Percentiles rank a stretch among this genome's conserved stretches.
Evolutionary conservation across 2,888 invertebrate species (phyloP).

Genomic region (Gibbula magus): DNA sequence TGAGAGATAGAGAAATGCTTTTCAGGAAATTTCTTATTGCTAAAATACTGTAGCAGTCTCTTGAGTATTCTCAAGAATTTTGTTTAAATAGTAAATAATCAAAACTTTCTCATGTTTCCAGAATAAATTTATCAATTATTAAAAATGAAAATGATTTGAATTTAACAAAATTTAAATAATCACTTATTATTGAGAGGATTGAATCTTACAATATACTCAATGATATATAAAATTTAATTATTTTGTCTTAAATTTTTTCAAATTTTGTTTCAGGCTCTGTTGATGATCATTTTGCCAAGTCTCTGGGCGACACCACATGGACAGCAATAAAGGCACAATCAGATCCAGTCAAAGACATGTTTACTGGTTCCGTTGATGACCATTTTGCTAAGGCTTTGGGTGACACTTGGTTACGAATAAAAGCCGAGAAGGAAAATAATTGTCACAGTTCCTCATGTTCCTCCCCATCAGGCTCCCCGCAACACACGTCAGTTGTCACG

Average conservation of each 20-base stretch:
- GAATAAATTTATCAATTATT: too few relatives aligned
- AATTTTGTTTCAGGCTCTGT: constrained; percentile 81
- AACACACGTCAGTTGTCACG: constrained; percentile 12
- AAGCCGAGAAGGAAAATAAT: constrained; percentile 62
- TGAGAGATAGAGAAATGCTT: constrained; percentile 25
- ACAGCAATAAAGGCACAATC: constrained; percentile 66
- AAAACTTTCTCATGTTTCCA: too few relatives aligned
- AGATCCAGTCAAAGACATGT: constrained; percentile 50
- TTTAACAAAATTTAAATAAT: too few relatives aligned
- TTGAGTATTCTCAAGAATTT: too few relatives aligned
- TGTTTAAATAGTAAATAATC: too few relatives aligned
- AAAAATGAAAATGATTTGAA: too few relatives aligned
- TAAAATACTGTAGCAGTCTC: too few relatives aligned
- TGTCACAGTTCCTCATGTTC: constrained; percentile 26
- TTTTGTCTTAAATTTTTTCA: too few relatives aligned
- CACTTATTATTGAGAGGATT: background rate
- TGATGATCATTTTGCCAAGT: constrained; percentile 94
- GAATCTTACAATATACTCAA: too few relatives aligned
- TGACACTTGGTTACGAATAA: constrained; percentile 81
- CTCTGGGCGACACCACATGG: constrained; percentile 87
- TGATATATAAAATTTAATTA: constrained; percentile 73
- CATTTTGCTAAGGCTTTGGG: constrained; percentile 94
- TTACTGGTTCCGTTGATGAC: constrained; percentile 83
- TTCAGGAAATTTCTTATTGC: background rate
- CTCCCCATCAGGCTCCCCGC: constrained; percentile 22